Percentiles rank a stretch among this genome's conserved stretches.
Evolutionary conservation across 1,140 invertebrate species (phyloP).

Genomic region (Neelides sp.): DNA sequence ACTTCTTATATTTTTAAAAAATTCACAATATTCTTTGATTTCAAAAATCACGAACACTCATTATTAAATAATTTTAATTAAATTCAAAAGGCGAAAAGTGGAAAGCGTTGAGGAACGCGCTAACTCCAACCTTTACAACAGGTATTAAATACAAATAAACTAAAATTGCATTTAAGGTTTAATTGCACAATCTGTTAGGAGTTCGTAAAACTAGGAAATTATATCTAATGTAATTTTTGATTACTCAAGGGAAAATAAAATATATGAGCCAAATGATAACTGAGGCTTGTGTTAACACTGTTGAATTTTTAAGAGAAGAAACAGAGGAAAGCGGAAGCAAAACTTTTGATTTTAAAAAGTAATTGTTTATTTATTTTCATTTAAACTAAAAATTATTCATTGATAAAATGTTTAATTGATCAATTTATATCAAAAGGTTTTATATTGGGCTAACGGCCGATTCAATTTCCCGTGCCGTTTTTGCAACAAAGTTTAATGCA

Average conservation of each 20-base stretch:
- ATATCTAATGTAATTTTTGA: not conserved
- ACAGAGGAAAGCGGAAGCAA: not conserved
- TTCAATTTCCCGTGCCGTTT: slow-evolving; percentile 1
- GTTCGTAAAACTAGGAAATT: too few species aligned
- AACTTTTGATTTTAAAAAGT: slow-evolving; percentile 8
- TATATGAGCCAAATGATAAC: slow-evolving; percentile 13
- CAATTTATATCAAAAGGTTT: slow-evolving; percentile 1
- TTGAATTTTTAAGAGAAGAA: not conserved
- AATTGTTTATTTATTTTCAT: not conserved
- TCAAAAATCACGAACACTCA: not conserved
- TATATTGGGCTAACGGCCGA: slow-evolving; percentile 4
- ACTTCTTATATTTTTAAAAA: not conserved
- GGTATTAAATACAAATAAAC: too few species aligned
- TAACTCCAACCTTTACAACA: slow-evolving; percentile 17
- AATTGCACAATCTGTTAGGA: too few species aligned
- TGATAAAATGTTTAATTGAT: not conserved
- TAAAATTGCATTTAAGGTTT: too few species aligned
- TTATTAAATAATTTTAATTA: slow-evolving; percentile 34
- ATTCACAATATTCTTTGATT: not conserved
- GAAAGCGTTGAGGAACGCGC: slow-evolving; percentile 9
- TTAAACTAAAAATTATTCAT: not conserved
- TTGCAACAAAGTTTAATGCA: slow-evolving; percentile 4
- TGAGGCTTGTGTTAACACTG: slow-evolving; percentile 10
- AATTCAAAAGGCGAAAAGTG: slow-evolving; percentile 39
- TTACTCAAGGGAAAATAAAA: slow-evolving; percentile 8